phyloP scores from a whole-genome alignment of 2,113 vertebrate species.

The Elgaria multicarinata region DNA sequence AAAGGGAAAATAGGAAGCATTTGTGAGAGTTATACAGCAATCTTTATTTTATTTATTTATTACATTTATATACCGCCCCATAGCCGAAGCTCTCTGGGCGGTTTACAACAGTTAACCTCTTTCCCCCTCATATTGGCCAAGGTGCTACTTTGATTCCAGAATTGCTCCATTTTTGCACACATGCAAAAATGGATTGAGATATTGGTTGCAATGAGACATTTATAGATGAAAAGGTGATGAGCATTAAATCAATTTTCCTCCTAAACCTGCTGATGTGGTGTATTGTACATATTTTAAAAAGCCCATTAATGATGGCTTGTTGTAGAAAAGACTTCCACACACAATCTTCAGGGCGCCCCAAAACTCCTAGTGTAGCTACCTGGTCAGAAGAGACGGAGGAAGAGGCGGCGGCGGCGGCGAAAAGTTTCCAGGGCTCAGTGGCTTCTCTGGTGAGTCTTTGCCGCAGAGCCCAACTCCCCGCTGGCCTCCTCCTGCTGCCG shows the following conservation, averaged over 20 bases:
- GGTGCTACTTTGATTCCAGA: slow-evolving; percentile 4
- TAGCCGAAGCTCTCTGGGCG: no score
- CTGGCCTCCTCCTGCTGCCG: no score
- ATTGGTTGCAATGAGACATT: neutral
- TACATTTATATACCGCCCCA: no score
- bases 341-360: no score
- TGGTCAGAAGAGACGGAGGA: no score
- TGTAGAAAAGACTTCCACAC: neutral
- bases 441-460: no score
- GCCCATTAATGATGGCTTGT: neutral
- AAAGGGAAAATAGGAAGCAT: neutral
- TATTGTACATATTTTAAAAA: neutral
- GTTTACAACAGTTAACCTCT: no score
- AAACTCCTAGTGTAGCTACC: no score
- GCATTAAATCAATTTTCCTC: neutral
- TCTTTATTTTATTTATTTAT: no score
- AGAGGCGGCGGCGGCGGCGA: no score
- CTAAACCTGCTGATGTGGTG: neutral
- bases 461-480: no score
- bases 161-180: neutral
- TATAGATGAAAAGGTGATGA: slow-evolving; percentile 19
- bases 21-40: neutral
- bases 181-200: neutral
- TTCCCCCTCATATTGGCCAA: slow-evolving; percentile 15
- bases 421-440: no score